These are phyloP conservation scores for Zenarchopterus dispar DNA, from an alignment of 2,797 vertebrate genomes.

Conservation along the genomic window DNA sequence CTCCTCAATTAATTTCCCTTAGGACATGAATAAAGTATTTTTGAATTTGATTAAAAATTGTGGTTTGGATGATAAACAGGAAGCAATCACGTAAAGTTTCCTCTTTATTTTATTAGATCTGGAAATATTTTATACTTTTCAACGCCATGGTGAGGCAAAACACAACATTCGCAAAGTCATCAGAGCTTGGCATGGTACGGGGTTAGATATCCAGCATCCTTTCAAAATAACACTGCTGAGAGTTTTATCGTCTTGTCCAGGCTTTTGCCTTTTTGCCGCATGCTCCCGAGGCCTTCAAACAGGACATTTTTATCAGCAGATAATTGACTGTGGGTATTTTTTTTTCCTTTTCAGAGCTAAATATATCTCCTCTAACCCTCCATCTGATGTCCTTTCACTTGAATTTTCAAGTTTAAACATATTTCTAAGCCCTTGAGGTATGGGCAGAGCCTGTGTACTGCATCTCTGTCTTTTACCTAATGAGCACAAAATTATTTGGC, in stretches of 20 bases:
- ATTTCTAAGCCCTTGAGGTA: slow-evolving; percentile 16
- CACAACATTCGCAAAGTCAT: neutral
- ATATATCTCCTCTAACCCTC: slow-evolving; percentile 3
- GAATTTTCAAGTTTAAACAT: slow-evolving; percentile 12
- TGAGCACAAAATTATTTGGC: slow-evolving; percentile 5
- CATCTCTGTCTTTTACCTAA: slow-evolving; percentile 14
- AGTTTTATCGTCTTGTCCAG: slow-evolving; percentile 32
- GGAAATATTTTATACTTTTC: too few species aligned
- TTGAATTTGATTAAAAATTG: too few species aligned
- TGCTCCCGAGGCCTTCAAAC: slow-evolving; percentile 27
- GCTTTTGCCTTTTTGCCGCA: slow-evolving; percentile 11
- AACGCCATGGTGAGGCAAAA: neutral
- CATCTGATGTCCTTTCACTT: slow-evolving; percentile 6
- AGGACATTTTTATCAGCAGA: slow-evolving; percentile 28
- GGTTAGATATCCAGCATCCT: slow-evolving; percentile 9
- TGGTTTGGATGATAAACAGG: too few species aligned
- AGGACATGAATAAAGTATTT: too few species aligned
- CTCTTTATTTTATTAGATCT: too few species aligned
- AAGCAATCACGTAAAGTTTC: too few species aligned
- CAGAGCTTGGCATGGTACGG: neutral
- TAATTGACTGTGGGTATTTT: slow-evolving; percentile 24
- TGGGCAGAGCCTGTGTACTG: neutral
- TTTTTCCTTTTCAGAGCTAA: slow-evolving; percentile 1
- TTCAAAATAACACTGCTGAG: slow-evolving; percentile 26
- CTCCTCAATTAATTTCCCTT: too few species aligned